These are phyloP conservation scores for Capromys pilorides DNA, from an alignment of 2,797 vertebrate genomes.

Conservation along the genomic window DNA sequence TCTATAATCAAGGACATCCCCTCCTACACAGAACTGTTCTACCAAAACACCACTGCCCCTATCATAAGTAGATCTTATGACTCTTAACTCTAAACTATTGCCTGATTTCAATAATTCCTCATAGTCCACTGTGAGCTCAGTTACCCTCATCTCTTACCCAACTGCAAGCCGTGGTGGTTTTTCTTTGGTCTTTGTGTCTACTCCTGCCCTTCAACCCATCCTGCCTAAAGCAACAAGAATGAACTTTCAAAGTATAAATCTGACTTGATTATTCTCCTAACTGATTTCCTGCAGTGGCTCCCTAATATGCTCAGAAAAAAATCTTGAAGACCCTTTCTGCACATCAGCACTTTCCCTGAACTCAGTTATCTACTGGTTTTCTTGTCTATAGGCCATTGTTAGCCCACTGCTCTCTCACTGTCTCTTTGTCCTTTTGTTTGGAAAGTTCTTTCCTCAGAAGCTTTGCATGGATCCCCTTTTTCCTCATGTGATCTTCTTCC, in stretches of 20 bases:
- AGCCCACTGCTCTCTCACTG: neutral
- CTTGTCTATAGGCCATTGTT: neutral
- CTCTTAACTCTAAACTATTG: neutral
- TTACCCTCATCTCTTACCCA: neutral
- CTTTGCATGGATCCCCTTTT: neutral
- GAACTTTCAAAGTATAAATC: neutral
- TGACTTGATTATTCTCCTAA: neutral
- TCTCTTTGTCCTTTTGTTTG: neutral
- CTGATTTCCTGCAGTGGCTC: neutral
- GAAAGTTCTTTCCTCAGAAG: neutral
- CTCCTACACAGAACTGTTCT: neutral
- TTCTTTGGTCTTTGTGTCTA: neutral
- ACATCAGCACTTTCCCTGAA: neutral
- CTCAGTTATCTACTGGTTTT: neutral
- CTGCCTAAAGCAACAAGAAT: neutral
- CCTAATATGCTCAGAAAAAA: neutral
- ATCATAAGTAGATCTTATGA: neutral
- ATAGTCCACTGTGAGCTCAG: neutral
- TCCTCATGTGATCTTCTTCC: neutral
- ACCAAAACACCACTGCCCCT: neutral
- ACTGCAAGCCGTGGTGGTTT: neutral
- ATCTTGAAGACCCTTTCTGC: neutral
- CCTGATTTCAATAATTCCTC: neutral
- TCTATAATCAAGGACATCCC: neutral
- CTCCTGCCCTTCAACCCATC: neutral